Evolutionary conservation across 2,888 invertebrate genomes (phyloP).

Genomic region (Drosophila meridiana): DNA sequence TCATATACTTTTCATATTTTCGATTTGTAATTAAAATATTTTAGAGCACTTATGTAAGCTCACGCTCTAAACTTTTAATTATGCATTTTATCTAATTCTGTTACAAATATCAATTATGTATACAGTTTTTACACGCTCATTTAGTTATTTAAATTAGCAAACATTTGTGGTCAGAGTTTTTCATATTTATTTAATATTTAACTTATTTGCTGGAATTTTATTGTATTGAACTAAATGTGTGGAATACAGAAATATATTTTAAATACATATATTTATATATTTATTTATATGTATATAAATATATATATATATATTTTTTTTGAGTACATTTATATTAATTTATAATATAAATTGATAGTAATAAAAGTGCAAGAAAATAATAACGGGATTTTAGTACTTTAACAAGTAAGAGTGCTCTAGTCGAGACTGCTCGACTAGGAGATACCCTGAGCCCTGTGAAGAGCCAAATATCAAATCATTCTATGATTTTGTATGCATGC

Average conservation of each 20-base stretch:
- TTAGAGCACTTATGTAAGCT: neutral
- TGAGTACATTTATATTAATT: no score
- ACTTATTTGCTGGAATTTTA: neutral
- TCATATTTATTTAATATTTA: neutral
- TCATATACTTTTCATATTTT: neutral
- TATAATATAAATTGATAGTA: no score
- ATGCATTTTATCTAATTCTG: neutral
- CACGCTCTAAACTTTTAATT: neutral
- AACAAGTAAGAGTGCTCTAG: neutral
- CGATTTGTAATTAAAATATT: conserved; percentile 3
- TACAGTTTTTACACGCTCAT: neutral
- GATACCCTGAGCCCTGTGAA: no score
- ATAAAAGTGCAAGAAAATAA: no score
- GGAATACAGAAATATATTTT: neutral
- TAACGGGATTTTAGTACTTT: no score
- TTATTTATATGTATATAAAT: no score
- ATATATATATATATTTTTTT: no score
- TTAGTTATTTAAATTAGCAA: neutral
- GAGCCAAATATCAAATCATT: no score
- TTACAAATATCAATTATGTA: conserved; percentile 1
- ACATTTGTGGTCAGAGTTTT: neutral
- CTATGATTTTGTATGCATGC: no score
- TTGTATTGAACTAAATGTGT: neutral
- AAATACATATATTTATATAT: no score
- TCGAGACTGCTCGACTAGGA: no score